Percentiles rank a stretch among this genome's conserved stretches.
Conservation (phyloP, 2,113 vertebrate genomes). For the Acrocephalus kingi region DNA sequence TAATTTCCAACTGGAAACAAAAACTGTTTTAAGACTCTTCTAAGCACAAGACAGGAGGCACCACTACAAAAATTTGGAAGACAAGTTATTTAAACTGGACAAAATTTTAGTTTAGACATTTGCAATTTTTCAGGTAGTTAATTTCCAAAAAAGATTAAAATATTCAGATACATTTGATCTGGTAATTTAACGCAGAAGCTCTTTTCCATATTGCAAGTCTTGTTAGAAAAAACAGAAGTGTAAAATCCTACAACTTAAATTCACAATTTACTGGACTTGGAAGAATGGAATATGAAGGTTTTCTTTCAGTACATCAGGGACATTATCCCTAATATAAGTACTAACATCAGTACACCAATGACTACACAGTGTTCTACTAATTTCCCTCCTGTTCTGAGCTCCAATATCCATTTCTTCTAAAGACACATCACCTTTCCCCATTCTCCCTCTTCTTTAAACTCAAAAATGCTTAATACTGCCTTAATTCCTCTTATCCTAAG, state of each 20-base stretch:
- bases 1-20: background rate
- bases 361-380: background rate
- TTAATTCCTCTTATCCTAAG: background rate
- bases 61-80: background rate
- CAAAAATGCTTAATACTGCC: background rate
- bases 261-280: background rate
- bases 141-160: background rate
- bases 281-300: background rate
- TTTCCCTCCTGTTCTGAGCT: background rate
- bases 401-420: background rate
- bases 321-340: background rate
- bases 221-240: background rate
- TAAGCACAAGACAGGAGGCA: background rate
- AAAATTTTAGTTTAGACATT: background rate
- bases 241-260: background rate
- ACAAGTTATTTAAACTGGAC: background rate
- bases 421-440: background rate
- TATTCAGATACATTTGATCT: background rate
- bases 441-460: background rate
- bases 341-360: background rate
- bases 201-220: background rate
- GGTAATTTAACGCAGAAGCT: background rate
- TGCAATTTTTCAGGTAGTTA: background rate
- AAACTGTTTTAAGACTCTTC: background rate
- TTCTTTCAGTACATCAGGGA: background rate